Conservation (phyloP, 1,140 invertebrate genomes). For the Phymorhynchus buccinoides region DNA sequence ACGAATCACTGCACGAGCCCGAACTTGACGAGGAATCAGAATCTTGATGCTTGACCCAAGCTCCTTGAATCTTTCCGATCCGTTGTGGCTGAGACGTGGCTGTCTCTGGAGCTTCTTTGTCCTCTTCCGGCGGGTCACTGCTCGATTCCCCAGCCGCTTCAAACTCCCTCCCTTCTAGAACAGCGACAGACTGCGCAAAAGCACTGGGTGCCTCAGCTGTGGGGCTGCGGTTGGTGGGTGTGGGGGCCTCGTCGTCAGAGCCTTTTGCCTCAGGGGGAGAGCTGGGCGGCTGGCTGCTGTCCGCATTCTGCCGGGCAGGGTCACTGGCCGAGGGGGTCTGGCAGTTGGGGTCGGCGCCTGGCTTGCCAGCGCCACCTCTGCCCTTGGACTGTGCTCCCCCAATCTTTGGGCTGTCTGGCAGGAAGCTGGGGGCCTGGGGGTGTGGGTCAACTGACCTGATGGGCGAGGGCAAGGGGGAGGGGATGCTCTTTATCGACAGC, state of each 20-base stretch:
- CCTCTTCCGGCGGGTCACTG: background rate
- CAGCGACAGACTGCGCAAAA: background rate
- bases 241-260: slow-evolving; percentile 20
- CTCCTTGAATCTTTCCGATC: slow-evolving; percentile 32
- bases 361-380: slow-evolving; percentile 32
- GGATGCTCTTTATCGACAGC: background rate
- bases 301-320: background rate
- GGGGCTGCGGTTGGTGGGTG: slow-evolving; percentile 37
- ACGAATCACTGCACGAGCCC: slow-evolving; percentile 47
- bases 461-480: background rate
- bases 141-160: background rate
- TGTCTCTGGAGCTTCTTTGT: background rate
- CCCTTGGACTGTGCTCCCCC: slow-evolving; percentile 39
- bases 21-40: slow-evolving; percentile 49
- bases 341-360: slow-evolving; percentile 32
- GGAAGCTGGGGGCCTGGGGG: background rate
- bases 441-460: background rate
- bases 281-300: background rate
- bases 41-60: slow-evolving; percentile 34
- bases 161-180: background rate
- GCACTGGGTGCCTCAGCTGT: background rate
- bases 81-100: background rate
- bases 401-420: slow-evolving; percentile 21
- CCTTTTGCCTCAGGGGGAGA: background rate
- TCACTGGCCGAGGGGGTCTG: background rate